A percentile compares a stretch with the other conserved stretches of the same genome.
phyloP scores from a whole-genome alignment of 2,113 vertebrate species.

The Cinclus mexicanus region DNA sequence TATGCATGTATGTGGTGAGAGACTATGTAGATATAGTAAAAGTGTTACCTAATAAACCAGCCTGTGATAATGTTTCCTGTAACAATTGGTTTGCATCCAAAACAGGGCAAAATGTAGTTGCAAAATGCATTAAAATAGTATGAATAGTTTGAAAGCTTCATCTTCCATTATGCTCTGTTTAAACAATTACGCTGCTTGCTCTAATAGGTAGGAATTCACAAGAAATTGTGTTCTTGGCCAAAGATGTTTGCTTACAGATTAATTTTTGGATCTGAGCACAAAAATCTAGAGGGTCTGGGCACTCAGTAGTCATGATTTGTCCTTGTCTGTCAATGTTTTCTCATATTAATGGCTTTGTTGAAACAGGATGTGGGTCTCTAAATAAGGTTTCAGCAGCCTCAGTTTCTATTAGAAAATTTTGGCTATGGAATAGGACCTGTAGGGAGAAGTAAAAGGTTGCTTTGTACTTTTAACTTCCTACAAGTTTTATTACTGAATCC shows the following conservation, averaged over 20 bases:
- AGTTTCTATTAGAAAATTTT: slow-evolving; percentile 5
- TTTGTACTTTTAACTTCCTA: slow-evolving; percentile 44
- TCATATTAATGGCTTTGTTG: neutral
- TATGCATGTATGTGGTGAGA: neutral
- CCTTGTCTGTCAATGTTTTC: neutral
- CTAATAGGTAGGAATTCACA: neutral
- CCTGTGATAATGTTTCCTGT: neutral
- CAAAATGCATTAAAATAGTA: neutral
- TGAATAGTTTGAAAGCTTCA: neutral
- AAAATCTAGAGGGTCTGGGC: neutral
- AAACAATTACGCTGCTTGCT: neutral
- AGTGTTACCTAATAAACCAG: neutral
- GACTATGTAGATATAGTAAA: neutral
- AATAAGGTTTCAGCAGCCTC: slow-evolving; percentile 2
- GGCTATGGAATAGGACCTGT: neutral
- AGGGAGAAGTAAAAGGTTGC: slow-evolving; percentile 2
- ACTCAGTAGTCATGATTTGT: neutral
- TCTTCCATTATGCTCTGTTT: neutral
- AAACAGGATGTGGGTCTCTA: neutral
- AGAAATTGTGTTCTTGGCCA: neutral
- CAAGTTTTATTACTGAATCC: slow-evolving; percentile 45
- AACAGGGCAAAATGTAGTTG: neutral
- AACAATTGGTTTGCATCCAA: neutral
- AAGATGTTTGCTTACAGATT: neutral
- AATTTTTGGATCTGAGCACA: neutral